These are phyloP conservation scores for Trichonephila clavipes DNA, from an alignment of 1,140 invertebrate species.

Conservation along the genomic window DNA sequence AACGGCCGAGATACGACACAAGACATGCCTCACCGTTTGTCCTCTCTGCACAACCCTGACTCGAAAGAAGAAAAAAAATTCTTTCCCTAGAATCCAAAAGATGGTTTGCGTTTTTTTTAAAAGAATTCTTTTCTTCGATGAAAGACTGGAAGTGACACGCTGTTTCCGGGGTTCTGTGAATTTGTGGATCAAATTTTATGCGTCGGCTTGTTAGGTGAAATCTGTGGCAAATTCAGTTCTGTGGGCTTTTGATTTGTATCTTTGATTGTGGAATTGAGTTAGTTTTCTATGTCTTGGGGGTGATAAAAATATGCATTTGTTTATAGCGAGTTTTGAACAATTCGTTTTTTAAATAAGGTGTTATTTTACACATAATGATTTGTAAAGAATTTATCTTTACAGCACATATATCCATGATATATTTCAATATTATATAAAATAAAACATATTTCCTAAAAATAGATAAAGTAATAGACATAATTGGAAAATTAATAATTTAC, in stretches of 20 bases:
- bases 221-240: neutral
- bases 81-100: neutral
- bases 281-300: too few species aligned
- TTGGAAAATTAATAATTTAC: too few species aligned
- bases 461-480: too few species aligned
- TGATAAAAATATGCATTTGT: too few species aligned
- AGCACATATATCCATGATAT: too few species aligned
- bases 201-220: neutral
- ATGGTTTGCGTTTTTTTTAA: neutral
- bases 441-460: too few species aligned
- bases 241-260: neutral
- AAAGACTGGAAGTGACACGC: neutral
- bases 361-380: too few species aligned
- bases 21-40: neutral
- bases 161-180: neutral
- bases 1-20: slow-evolving; percentile 32
- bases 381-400: too few species aligned
- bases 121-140: neutral
- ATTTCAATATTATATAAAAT: too few species aligned
- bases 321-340: too few species aligned
- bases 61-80: neutral
- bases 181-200: neutral
- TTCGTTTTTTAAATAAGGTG: too few species aligned
- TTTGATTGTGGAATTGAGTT: too few species aligned
- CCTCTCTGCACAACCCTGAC: neutral